phyloP scores from a whole-genome alignment of 2,113 vertebrate species.

The Cyanistes caeruleus region DNA sequence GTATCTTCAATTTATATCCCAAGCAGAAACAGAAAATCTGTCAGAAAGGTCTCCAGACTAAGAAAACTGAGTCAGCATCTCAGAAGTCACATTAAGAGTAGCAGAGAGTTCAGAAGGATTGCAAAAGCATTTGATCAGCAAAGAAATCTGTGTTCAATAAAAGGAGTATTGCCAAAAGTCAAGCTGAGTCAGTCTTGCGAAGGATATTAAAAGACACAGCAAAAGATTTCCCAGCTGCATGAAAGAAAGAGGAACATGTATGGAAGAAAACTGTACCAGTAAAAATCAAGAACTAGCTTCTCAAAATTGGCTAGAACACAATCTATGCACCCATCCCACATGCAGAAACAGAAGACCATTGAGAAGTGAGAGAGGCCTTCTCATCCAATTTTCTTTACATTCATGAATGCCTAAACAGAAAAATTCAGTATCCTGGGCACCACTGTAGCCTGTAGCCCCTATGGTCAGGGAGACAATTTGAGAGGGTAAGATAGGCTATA shows the following conservation, averaged over 20 bases:
- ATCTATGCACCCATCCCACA: neutral
- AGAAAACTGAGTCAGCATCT: constrained; percentile 45
- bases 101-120: constrained; percentile 8
- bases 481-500: neutral
- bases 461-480: neutral
- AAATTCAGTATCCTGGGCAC: rapidly evolving
- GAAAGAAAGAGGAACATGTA: neutral
- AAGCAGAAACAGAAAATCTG: neutral
- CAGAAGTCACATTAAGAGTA: neutral
- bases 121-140: constrained; percentile 30
- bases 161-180: neutral
- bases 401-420: neutral
- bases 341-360: rapidly evolving
- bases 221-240: neutral
- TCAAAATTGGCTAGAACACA: neutral
- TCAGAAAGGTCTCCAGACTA: neutral
- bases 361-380: neutral
- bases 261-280: neutral
- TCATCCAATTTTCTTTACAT: neutral
- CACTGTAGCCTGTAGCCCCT: neutral
- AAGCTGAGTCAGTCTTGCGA: neutral
- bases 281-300: neutral
- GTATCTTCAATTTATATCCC: neutral
- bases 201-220: neutral
- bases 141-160: constrained; percentile 28